Evolutionary conservation across 2,113 vertebrate species (phyloP).

Genomic region (Dendropsophus ebraccatus): DNA sequence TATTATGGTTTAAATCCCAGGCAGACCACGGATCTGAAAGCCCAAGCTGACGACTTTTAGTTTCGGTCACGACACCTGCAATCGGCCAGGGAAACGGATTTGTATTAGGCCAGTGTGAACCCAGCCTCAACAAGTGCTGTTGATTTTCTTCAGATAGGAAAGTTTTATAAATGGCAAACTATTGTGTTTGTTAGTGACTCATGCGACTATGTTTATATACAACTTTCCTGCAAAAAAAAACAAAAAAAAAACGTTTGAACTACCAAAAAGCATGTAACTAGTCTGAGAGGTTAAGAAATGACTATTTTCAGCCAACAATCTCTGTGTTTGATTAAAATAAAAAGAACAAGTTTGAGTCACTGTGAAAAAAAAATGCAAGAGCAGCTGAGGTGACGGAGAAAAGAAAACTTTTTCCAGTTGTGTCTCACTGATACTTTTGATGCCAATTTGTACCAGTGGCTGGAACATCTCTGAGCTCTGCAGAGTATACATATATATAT

Average conservation of each 20-base stretch:
- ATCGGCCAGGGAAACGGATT: no score
- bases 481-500: slow-evolving; percentile 6
- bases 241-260: not conserved
- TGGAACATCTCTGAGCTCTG: not conserved
- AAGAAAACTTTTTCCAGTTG: slow-evolving; percentile 4
- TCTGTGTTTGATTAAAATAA: not conserved
- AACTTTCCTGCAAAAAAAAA: no score
- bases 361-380: not conserved
- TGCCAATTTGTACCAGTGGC: slow-evolving; percentile 49
- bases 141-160: no score
- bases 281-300: not conserved
- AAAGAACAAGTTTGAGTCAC: not conserved
- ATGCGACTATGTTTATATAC: not conserved
- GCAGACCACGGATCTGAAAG: no score
- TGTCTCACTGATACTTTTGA: slow-evolving; percentile 7
- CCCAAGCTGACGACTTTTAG: no score
- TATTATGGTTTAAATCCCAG: no score
- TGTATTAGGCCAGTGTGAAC: no score
- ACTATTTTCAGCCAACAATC: not conserved
- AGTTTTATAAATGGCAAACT: no score
- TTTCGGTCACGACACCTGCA: no score
- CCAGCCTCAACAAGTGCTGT: no score
- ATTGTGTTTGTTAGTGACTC: not conserved
- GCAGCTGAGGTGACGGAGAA: not conserved
- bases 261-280: not conserved